phyloP scores from a whole-genome alignment of 2,888 invertebrate species.

The Leptura quadrifasciata region DNA sequence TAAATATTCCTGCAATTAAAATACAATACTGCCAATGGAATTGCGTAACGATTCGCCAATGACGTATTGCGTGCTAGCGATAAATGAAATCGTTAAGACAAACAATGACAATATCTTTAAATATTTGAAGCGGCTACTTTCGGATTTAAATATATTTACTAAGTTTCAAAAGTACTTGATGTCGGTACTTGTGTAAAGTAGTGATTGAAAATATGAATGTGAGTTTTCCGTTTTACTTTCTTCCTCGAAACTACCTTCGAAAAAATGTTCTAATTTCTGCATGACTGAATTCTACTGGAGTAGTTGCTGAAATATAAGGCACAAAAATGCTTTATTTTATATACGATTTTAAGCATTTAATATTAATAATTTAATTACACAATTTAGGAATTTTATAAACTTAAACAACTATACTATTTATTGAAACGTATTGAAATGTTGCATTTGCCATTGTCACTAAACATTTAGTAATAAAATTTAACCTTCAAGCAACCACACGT shows the following conservation, averaged over 20 bases:
- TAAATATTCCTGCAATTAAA: no score
- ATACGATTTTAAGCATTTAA: neutral
- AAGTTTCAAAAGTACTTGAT: neutral
- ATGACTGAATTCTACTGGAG: neutral
- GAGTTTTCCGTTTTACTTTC: neutral
- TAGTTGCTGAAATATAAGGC: neutral
- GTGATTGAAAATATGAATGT: neutral
- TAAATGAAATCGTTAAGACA: neutral
- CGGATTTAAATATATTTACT: neutral
- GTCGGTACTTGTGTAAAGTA: neutral
- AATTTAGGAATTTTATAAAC: neutral
- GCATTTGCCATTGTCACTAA: neutral
- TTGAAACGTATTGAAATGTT: neutral
- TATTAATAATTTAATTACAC: constrained; percentile 1
- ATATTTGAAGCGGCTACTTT: neutral
- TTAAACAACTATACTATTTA: neutral
- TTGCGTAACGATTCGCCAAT: no score
- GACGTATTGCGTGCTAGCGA: no score
- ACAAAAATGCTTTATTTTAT: neutral
- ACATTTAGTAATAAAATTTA: neutral
- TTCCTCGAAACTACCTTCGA: neutral
- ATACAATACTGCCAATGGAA: no score
- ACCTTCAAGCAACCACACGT: neutral
- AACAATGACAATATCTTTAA: neutral
- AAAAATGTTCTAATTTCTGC: constrained; percentile 13